phyloP scores from a whole-genome alignment of 2,113 vertebrate species.

The Engraulis encrasicolus region DNA sequence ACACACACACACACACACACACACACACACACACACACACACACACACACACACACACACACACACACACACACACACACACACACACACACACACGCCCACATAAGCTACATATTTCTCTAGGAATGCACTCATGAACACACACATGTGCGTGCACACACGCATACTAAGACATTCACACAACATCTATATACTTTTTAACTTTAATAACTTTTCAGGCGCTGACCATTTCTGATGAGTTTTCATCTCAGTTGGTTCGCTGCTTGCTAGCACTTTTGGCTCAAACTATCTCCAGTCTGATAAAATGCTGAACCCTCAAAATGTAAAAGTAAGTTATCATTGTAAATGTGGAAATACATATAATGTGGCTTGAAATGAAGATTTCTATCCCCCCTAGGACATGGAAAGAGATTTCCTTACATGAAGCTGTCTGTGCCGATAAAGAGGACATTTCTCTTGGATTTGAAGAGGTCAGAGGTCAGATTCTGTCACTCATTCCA shows the following conservation, averaged over 20 bases:
- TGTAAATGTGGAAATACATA: not conserved
- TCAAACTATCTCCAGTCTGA: not conserved
- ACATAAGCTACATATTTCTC: not conserved
- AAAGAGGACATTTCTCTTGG: too few species aligned
- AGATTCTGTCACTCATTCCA: too few species aligned
- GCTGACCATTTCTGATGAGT: not conserved
- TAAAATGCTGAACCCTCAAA: too few species aligned
- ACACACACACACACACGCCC: slow-evolving; percentile 2
- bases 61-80: slow-evolving; percentile 11
- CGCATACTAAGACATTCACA: not conserved
- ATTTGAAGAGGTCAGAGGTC: too few species aligned
- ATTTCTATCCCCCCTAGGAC: too few species aligned
- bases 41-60: slow-evolving; percentile 1
- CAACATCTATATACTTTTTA: not conserved
- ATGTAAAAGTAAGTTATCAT: too few species aligned
- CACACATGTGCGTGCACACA: slow-evolving; percentile 17
- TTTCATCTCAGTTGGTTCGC: not conserved
- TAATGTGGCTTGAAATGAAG: not conserved
- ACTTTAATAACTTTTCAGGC: not conserved
- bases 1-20: slow-evolving; percentile 34
- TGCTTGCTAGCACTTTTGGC: not conserved
- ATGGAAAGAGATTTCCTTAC: too few species aligned
- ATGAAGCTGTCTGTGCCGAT: too few species aligned
- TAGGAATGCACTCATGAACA: not conserved
- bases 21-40: slow-evolving; percentile 25